Evolutionary conservation across 2,888 invertebrate species (phyloP), one percentile per base, ranked within the genome.

Genomic region (Oegoconia quadripuncta): DNA sequence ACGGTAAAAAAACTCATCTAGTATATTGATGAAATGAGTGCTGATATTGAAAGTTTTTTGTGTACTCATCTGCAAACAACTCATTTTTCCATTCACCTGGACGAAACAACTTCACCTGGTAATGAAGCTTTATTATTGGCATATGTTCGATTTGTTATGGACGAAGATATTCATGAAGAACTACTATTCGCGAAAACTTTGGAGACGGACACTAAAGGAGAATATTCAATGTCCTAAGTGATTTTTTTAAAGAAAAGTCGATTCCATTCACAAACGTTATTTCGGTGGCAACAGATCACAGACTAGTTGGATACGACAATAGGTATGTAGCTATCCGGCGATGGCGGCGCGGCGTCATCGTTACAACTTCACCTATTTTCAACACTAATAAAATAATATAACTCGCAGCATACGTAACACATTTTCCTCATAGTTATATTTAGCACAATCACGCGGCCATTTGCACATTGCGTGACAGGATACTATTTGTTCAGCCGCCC

Each of bases 41-140:
- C 46, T 44, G 52, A 61, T 53, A 43, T 65, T 44, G 60, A 67
- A 64, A 55, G 46, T 37, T 58, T 53, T 32, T 66, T 66, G 48
- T 59, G 57, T 42, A 48, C 55, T 34, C 22, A 55, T 44, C 27
- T 41, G 26, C 34, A 39, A 37, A 37, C 23, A 23, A 17, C 28
- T 29, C 45, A 66, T 49, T 68, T 71, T 45, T 73, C 62, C 55
- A 56, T 71, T 30, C 64, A 74, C 48, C 59, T 72, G 49, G 66
- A 69, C 52, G 63, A 73, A 51, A 63, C 64, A 48, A 66, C 62
- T 46, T 62, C 60, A 58, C 55, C 59, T 37, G 51, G 43, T 40
- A 61, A 64, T 60, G 59, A 54, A 62, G 55, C 55, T 64, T 3
- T 17, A 46, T 58, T 67, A 44, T 59, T 67, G 47, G 54, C 59